Evolutionary conservation across 2,113 vertebrate genomes (phyloP).

Genomic region (Morone saxatilis): DNA sequence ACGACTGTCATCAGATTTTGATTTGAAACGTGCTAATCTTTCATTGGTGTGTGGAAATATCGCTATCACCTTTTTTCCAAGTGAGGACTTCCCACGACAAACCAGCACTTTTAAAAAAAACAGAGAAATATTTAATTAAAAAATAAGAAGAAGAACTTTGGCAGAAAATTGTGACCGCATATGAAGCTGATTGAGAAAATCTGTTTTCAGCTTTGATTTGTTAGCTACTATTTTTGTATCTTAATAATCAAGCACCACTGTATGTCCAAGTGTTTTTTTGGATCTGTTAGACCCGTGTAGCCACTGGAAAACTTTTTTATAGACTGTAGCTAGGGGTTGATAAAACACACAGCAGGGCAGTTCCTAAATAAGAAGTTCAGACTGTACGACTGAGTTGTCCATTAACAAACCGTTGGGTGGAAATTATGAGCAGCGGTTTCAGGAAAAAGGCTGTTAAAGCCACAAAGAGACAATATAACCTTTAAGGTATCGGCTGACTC

Average conservation of each 20-base stretch:
- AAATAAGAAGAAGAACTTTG: too few species aligned
- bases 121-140: neutral
- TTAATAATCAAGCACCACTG: neutral
- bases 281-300: neutral
- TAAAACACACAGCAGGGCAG: slow-evolving; percentile 10
- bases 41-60: slow-evolving; percentile 1
- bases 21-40: neutral
- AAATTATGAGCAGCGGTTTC: slow-evolving; percentile 42
- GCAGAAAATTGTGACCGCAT: neutral
- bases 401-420: slow-evolving; percentile 19
- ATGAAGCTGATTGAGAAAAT: neutral
- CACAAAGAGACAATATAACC: slow-evolving; percentile 18
- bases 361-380: neutral
- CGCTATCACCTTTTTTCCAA: neutral
- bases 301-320: slow-evolving; percentile 11
- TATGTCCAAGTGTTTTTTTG: neutral
- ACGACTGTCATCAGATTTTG: slow-evolving; percentile 10
- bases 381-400: slow-evolving; percentile 8
- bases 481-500: neutral
- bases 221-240: neutral
- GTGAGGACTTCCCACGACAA: neutral
- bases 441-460: slow-evolving; percentile 27
- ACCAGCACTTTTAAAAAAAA: neutral
- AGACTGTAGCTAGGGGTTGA: neutral
- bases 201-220: neutral